Conservation (phyloP, 2,888 invertebrate species). For the Sarcophaga caerulescens region DNA sequence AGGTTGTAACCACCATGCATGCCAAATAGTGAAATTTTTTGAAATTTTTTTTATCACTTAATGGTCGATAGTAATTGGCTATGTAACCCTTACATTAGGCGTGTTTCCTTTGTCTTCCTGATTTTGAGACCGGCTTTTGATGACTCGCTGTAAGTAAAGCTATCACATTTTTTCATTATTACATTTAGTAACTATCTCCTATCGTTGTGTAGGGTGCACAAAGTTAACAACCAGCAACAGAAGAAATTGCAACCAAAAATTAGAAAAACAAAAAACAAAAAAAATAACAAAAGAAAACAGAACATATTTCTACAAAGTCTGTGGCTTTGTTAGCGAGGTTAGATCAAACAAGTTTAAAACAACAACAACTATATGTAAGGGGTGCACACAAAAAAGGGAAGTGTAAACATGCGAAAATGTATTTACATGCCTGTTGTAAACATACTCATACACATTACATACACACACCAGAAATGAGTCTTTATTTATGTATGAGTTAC, state of each 20-base stretch:
- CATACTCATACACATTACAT: background rate
- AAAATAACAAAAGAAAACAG: constrained; percentile 9
- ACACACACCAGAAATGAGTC: constrained; percentile 11
- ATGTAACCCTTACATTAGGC: no score
- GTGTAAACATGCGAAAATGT: constrained; percentile 13
- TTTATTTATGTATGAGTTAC: constrained; percentile 4
- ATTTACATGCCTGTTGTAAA: constrained; percentile 40
- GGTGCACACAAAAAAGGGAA: background rate
- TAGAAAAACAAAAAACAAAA: constrained; percentile 17
- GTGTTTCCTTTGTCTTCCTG: no score
- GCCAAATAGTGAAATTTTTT: no score
- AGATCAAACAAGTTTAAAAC: constrained; percentile 55
- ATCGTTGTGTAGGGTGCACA: no score
- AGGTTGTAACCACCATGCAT: no score
- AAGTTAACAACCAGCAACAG: no score
- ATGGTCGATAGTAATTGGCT: no score
- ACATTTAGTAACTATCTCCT: no score
- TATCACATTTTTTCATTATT: no score
- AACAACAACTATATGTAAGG: background rate
- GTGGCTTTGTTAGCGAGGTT: constrained; percentile 62
- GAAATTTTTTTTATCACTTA: no score
- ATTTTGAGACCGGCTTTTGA: no score
- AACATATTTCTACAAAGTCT: constrained; percentile 60
- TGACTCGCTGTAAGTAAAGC: no score
- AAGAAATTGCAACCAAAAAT: constrained; percentile 19